Evolutionary conservation across 1,140 invertebrate genomes (phyloP).

Genomic region (Ceratitis capitata): DNA sequence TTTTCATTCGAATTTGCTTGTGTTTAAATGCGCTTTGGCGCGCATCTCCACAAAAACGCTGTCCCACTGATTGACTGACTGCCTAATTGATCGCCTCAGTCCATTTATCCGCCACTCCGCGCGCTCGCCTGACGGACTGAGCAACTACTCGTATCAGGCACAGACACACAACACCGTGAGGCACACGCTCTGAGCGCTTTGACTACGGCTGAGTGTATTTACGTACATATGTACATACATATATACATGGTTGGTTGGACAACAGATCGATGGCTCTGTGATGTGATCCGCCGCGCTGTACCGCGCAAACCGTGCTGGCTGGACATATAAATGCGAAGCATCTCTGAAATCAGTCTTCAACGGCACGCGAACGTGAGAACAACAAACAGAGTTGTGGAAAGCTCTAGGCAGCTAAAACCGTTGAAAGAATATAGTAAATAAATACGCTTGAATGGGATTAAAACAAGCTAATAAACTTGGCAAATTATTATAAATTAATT

Average conservation of each 20-base stretch:
- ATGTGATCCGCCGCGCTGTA: background rate
- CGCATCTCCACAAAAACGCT: conserved; percentile 6
- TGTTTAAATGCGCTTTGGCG: background rate
- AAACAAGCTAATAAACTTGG: background rate
- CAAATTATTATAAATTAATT: background rate
- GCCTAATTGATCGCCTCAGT: background rate
- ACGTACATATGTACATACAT: background rate
- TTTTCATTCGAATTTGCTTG: background rate
- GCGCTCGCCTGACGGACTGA: background rate
- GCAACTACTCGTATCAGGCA: background rate
- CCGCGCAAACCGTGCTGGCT: conserved; percentile 27
- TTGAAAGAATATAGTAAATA: background rate
- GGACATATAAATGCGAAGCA: conserved; percentile 20
- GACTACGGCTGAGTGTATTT: background rate
- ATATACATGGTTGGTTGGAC: background rate
- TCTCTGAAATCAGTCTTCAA: conserved; percentile 36
- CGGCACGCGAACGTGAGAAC: conserved; percentile 21
- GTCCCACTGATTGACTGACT: conserved; percentile 18
- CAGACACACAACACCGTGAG: background rate
- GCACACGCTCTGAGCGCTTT: background rate
- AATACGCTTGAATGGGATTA: background rate
- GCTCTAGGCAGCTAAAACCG: background rate
- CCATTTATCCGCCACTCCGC: no score
- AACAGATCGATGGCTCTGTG: background rate
- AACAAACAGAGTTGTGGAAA: background rate